A percentile compares a stretch with the other conserved stretches of the same genome.
These are phyloP conservation scores for Pelochelys cantorii DNA, from an alignment of 2,797 vertebrate genomes.

Conservation along the genomic window DNA sequence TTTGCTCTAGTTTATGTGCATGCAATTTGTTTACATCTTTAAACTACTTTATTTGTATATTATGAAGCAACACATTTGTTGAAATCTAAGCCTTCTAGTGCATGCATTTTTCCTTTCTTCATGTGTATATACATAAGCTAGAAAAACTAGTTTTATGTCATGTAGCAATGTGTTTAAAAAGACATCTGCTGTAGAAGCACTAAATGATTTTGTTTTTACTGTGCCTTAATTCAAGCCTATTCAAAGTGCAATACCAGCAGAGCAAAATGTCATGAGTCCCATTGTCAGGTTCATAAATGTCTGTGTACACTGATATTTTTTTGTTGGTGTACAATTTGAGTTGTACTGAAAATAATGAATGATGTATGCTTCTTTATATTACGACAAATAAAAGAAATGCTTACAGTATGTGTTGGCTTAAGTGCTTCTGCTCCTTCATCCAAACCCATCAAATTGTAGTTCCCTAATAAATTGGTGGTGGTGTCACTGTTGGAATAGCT, in stretches of 20 bases:
- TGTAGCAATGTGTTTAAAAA: conserved; percentile 70
- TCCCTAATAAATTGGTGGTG: not conserved
- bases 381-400: conserved; percentile 73
- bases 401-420: conserved; percentile 15
- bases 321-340: conserved; percentile 60
- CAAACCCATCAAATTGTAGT: not conserved
- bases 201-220: conserved; percentile 75
- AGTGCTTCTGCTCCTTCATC: not conserved
- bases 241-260: conserved; percentile 79
- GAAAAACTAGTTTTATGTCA: conserved; percentile 71
- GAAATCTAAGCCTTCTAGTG: conserved; percentile 71
- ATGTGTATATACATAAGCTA: conserved; percentile 72
- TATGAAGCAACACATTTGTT: conserved; percentile 65
- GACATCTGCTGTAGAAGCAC: conserved; percentile 78
- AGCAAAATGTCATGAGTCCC: conserved; percentile 63
- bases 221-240: conserved; percentile 77
- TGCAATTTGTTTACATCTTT: conserved; percentile 80
- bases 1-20: conserved; percentile 79
- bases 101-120: conserved; percentile 70
- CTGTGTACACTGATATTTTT: conserved; percentile 53
- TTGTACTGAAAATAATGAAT: conserved; percentile 72
- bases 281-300: conserved; percentile 58
- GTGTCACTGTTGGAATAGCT: not conserved
- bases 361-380: conserved; percentile 77
- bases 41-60: conserved; percentile 80